These are phyloP conservation scores for Virgularia gustaviana DNA, from an alignment of 92 coral and sea anemone genomes.

Conservation along the genomic window DNA sequence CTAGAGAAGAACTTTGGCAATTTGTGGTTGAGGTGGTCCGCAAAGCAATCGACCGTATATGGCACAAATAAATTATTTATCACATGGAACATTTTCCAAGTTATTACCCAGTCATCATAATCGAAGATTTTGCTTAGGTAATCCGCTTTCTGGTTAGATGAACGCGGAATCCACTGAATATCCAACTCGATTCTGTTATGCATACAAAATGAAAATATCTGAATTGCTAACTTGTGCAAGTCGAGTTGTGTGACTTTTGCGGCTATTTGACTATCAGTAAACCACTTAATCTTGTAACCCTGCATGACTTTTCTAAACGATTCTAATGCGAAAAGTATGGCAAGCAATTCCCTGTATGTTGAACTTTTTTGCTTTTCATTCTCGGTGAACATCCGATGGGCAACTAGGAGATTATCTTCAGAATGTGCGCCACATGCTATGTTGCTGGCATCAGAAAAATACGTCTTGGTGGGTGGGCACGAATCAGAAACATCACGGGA, in stretches of 20 bases:
- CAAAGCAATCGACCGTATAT: constrained; percentile 38
- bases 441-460: too few species aligned
- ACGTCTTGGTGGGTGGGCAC: too few species aligned
- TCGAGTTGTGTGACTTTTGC: not conserved
- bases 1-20: constrained; percentile 39
- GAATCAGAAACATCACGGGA: too few species aligned
- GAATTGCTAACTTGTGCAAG: not conserved
- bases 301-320: not conserved
- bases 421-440: too few species aligned
- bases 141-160: constrained; percentile 19
- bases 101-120: constrained; percentile 4
- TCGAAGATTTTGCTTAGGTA: constrained; percentile 5
- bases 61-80: constrained; percentile 18
- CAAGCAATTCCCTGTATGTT: not conserved
- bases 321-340: not conserved
- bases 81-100: not conserved
- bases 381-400: too few species aligned
- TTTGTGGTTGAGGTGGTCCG: constrained; percentile 40
- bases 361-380: too few species aligned
- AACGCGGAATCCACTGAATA: constrained; percentile 22
- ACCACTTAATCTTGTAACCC: not conserved
- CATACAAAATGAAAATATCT: not conserved
- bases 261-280: not conserved
- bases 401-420: too few species aligned
- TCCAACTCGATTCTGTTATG: not conserved